Evolutionary conservation across 2,888 invertebrate species (phyloP), one percentile per base, ranked within the genome.

Genomic region (Mesorhabditis belari): DNA sequence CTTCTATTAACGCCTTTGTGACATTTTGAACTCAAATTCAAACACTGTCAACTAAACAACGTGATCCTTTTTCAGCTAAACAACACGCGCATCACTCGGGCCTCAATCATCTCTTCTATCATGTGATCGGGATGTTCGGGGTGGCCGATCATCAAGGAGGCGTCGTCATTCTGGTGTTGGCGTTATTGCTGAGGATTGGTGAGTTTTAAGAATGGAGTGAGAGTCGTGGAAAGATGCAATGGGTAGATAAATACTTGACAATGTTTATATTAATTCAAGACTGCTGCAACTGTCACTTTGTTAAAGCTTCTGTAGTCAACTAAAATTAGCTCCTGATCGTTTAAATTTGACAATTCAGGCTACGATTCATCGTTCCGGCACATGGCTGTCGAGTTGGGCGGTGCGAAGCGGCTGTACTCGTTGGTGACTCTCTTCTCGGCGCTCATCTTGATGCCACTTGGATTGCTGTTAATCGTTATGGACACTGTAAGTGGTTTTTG

Each of bases 91-190:
- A 85, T 70, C 82, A 82, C 62, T 81, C 81, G 54, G 82, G 84
- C 26, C 75, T 85, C 49, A 82, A 83, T 29, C 83, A 84, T 70
- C 63, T 84, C 5, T 83, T 84, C 71, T 83, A 84, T 60, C 84
- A 85, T 77, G 67, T 84, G 9, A 79, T 84, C 25, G 81, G 81
- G 21, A 80, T 84, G 74, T 82, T 84, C 55, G 85, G 85, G 21
- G 81, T 85, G 66, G 84, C 85, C 6, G 85, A 85, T 73, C 85
- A 85, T 73, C 85, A 85, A 81, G 85, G 84, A 26, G 85, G 85
- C 19, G 83, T 85, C n/a, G 75, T 84, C 26, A 71, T 85, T 53
- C 73, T 85, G 54, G 76, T 84, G 51, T 55, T 83, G 3, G 81
- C 84, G 0, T 71, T 85, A 19, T 81, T 83, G 66, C 73, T 84